Conservation (phyloP, 2,113 vertebrate species). For the Gymnogyps californianus region DNA sequence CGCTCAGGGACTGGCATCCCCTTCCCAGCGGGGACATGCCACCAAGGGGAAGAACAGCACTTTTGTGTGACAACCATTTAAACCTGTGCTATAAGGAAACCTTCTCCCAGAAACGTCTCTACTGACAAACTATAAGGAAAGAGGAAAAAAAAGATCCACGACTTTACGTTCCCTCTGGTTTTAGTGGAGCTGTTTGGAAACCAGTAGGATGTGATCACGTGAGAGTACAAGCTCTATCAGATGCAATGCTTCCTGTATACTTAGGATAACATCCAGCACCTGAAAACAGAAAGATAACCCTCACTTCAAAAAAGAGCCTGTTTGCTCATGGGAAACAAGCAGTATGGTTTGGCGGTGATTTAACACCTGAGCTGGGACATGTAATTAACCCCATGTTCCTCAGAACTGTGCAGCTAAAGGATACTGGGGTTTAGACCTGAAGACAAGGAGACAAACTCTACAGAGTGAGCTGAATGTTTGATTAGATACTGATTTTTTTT, state of each 20-base stretch:
- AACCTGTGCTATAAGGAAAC: background rate
- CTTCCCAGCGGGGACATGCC: background rate
- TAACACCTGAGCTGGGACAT: background rate
- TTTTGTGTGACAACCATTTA: background rate
- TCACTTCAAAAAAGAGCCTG: background rate
- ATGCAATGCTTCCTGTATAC: background rate
- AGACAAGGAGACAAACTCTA: background rate
- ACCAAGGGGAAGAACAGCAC: background rate
- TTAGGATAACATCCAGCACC: background rate
- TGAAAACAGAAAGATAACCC: background rate
- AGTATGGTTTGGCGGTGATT: background rate
- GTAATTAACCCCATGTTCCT: background rate
- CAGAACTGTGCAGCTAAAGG: background rate
- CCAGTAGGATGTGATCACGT: background rate
- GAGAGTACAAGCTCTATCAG: background rate
- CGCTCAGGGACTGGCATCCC: rapidly evolving
- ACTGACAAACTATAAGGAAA: background rate
- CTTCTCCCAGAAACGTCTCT: background rate
- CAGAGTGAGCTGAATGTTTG: background rate
- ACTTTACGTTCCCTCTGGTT: background rate
- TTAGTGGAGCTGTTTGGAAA: background rate
- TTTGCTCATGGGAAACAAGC: background rate
- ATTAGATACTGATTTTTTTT: background rate
- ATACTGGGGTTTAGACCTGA: background rate
- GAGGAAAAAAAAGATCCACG: too few species aligned